Conservation (phyloP, 2,888 invertebrate genomes). For the Cephus nigrinus region DNA sequence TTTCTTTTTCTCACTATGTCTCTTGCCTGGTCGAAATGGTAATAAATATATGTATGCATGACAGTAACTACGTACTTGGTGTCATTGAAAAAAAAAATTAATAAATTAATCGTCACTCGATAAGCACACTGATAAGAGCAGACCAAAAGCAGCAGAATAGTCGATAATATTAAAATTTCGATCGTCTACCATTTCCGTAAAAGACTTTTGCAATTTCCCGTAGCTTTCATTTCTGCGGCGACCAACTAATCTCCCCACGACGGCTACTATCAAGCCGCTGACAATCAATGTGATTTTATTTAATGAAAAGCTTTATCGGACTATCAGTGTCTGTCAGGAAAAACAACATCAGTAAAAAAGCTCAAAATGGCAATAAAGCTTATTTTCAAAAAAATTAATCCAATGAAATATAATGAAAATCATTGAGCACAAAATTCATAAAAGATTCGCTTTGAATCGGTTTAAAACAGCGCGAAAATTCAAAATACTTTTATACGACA, state of each 20-base stretch:
- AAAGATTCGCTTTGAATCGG: background rate
- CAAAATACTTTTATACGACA: background rate
- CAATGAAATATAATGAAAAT: background rate
- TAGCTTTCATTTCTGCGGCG: slow-evolving; percentile 44
- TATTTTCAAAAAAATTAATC: background rate
- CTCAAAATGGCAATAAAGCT: background rate
- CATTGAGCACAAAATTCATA: background rate
- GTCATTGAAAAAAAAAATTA: background rate
- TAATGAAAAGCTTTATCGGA: background rate
- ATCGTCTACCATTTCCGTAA: slow-evolving; percentile 59
- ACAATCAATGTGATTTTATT: background rate
- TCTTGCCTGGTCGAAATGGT: background rate
- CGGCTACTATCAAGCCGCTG: background rate
- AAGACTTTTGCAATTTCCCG: slow-evolving; percentile 66
- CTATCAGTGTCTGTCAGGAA: background rate
- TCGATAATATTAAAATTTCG: slow-evolving; percentile 62
- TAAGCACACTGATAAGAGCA: background rate
- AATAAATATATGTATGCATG: background rate
- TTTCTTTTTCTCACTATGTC: no score
- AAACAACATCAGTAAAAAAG: background rate
- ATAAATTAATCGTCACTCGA: background rate
- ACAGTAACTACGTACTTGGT: background rate
- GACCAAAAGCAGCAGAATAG: slow-evolving; percentile 32
- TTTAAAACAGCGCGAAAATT: background rate
- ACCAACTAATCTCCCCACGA: background rate